These are phyloP conservation scores for Chesias legatella DNA, from an alignment of 2,888 invertebrate species.

Conservation along the genomic window DNA sequence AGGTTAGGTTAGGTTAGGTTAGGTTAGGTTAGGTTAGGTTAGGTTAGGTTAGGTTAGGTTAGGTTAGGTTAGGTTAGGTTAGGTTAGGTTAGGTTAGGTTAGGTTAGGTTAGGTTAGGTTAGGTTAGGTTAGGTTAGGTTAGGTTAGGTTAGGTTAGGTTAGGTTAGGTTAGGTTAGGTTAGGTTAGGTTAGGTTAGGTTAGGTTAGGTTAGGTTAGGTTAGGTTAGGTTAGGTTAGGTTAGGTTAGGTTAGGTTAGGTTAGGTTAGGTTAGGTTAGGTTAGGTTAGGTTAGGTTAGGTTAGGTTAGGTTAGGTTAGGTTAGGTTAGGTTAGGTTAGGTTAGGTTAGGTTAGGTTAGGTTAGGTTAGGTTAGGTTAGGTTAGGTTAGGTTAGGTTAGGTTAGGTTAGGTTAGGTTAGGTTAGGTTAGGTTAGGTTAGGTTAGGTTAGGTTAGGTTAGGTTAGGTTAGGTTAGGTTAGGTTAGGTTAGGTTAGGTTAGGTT, in stretches of 20 bases:
- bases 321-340: conserved; percentile 27
- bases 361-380: conserved; percentile 30
- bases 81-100: conserved; percentile 33
- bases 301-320: conserved; percentile 28
- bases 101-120: conserved; percentile 32
- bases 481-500: conserved; percentile 24
- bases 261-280: conserved; percentile 24
- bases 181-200: conserved; percentile 28
- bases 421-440: conserved; percentile 31
- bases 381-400: conserved; percentile 29
- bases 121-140: conserved; percentile 31
- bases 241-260: conserved; percentile 27
- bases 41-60: conserved; percentile 32
- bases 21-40: conserved; percentile 30
- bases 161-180: conserved; percentile 29
- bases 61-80: conserved; percentile 32
- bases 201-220: conserved; percentile 26
- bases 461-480: conserved; percentile 24
- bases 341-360: conserved; percentile 29
- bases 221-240: conserved; percentile 28
- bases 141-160: conserved; percentile 29
- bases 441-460: conserved; percentile 29
- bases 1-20: conserved; percentile 28
- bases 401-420: conserved; percentile 31
- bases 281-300: conserved; percentile 27